Evolutionary conservation across 1,140 invertebrate genomes (phyloP), one percentile per base, ranked within the genome.

Genomic region (Pseudomyrmex cubaensis): DNA sequence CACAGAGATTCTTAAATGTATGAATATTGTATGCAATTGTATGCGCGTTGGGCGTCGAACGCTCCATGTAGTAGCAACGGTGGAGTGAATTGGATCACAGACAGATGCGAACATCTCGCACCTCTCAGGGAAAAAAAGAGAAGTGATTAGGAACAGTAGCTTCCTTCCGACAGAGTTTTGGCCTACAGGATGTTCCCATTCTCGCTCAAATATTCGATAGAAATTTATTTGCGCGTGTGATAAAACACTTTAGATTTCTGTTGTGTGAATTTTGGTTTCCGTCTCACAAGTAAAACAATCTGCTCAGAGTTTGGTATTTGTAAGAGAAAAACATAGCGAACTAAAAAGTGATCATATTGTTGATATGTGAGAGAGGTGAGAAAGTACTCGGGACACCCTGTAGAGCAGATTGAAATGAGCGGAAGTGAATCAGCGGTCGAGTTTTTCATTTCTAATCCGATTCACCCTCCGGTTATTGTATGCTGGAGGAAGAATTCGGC

Each of bases 21-120:
- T 35, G 35, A 35, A 35, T 35, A 35, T 35, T 57, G 20, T 62
- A 35, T 54, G 63, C 63, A 52, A 76, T 17, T 64, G 70, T 86
- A 85, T 75, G 69, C 76, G 61, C 73, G 72, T 75, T 63, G 35
- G 61, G 59, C 20, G 63, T 62, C 10, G 25, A 70, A 70, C 15
- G 44, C 54, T 25, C 50, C 12, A 48, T 50, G 10, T 69, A 57
- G 35, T 69, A 57, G 35, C 12, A 67, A 20, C 52, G 76, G 76
- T 20, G 52, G 3, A 20, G 35, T 69, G 35, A 59, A 63, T n/a
- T 48, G 17, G n/a, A 66, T 66, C 74, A 15, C 12, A 35, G n/a
- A 13, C 12, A 12, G 50, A 67, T 35, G 25, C 48, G 17, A 15
- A 52, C 13, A 69, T 77, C 25, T 69, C 61, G 48, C 50, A 44